Conservation (phyloP, 2,888 invertebrate genomes). For the Tinea trinotella region DNA sequence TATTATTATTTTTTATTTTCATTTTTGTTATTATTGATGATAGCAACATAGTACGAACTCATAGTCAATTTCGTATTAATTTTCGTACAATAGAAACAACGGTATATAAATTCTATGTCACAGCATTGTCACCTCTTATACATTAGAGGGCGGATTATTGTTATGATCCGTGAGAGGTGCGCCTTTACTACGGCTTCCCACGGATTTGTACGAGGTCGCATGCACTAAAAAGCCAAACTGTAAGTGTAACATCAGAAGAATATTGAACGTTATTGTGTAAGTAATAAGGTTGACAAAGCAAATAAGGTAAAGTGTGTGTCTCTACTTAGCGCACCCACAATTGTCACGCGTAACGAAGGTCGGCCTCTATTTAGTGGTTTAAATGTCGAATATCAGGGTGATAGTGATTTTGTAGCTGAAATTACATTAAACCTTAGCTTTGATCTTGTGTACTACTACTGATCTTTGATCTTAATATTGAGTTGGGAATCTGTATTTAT, state of each 20-base stretch:
- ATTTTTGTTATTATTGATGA: no score
- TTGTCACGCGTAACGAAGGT: not conserved
- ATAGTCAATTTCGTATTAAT: not conserved
- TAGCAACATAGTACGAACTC: no score
- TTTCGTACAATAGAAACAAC: not conserved
- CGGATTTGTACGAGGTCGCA: conserved; percentile 44
- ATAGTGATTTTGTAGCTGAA: no score
- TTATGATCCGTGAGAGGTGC: conserved; percentile 9
- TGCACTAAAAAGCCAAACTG: conserved; percentile 20
- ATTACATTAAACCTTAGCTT: no score
- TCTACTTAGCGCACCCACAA: not conserved
- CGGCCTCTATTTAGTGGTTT: not conserved
- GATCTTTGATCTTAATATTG: no score
- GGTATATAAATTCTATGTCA: not conserved
- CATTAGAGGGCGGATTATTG: not conserved
- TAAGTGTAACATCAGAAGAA: conserved; percentile 16
- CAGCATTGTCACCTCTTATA: not conserved
- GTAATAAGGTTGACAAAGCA: not conserved
- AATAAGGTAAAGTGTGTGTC: not conserved
- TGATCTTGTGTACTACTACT: no score
- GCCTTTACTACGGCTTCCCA: conserved; percentile 41
- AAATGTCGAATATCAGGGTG: no score
- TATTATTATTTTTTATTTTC: no score
- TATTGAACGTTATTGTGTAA: not conserved
- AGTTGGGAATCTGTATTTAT: no score